Evolutionary conservation across 1,140 invertebrate genomes (phyloP).

Genomic region (Drosophila sucinea): DNA sequence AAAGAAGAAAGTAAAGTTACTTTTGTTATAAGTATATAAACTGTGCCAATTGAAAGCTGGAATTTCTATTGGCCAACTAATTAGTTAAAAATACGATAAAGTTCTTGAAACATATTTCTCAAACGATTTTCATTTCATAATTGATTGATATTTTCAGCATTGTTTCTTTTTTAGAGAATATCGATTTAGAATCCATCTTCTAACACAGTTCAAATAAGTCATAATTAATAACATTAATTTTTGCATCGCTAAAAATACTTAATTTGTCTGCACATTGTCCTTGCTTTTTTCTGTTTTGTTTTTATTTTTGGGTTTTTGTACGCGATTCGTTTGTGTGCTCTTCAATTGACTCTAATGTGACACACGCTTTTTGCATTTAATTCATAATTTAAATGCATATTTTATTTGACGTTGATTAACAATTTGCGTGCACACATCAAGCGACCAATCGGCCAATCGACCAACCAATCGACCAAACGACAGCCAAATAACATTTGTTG

Average conservation of each 20-base stretch:
- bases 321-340: constrained; percentile 7
- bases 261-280: constrained; percentile 60
- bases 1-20: too few species aligned
- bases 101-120: too few species aligned
- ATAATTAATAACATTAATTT: constrained; percentile 35
- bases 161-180: too few species aligned
- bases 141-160: too few species aligned
- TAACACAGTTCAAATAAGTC: neutral
- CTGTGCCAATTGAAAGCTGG: too few species aligned
- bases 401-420: constrained; percentile 57
- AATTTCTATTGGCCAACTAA: too few species aligned
- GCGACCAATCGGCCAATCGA: constrained; percentile 12
- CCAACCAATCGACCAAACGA: neutral
- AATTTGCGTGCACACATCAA: constrained; percentile 33
- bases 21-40: too few species aligned
- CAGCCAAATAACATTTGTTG: constrained; percentile 50
- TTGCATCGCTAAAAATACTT: constrained; percentile 45
- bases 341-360: constrained; percentile 51
- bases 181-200: neutral
- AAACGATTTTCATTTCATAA: neutral
- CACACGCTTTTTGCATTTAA: constrained; percentile 68
- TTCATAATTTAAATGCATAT: constrained; percentile 78
- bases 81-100: too few species aligned
- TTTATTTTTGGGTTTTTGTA: too few species aligned
- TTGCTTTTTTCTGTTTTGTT: constrained; percentile 10